A percentile compares a stretch with the other conserved stretches of the same genome.
These are phyloP conservation scores for Ciona savignyi DNA, from an alignment of 23 tunicate genomes.

Conservation along the genomic window DNA sequence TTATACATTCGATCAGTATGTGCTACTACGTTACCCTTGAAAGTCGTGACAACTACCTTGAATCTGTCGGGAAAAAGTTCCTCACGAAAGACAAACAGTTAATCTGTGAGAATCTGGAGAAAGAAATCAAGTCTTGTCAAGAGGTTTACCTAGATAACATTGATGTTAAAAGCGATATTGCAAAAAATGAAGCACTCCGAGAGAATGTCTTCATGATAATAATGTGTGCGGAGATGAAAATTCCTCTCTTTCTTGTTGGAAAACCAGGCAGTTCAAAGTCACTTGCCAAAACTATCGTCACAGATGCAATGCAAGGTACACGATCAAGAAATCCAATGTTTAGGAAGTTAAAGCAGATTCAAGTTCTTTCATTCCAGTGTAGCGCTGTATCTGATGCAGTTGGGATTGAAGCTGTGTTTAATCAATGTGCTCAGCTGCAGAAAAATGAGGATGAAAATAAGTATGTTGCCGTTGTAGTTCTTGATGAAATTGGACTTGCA, in stretches of 20 bases:
- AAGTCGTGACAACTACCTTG: constrained; percentile 16
- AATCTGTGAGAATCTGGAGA: neutral
- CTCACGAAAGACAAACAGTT: constrained; percentile 2
- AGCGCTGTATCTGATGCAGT: constrained; percentile 65
- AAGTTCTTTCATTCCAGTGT: constrained; percentile 59
- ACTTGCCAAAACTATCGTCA: constrained; percentile 59
- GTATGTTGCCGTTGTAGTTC: constrained; percentile 55
- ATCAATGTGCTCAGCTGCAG: constrained; percentile 64
- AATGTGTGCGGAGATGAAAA: constrained; percentile 61
- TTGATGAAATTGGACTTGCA: constrained; percentile 77
- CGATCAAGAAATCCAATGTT: constrained; percentile 21
- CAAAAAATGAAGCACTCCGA: constrained; percentile 49
- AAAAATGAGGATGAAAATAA: constrained; percentile 29
- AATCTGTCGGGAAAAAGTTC: neutral
- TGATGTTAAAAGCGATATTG: constrained; percentile 40
- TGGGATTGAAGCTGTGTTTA: constrained; percentile 60
- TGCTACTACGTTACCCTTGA: constrained; percentile 60
- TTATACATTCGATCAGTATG: constrained; percentile 42
- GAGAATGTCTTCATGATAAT: constrained; percentile 78
- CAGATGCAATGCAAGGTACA: constrained; percentile 48
- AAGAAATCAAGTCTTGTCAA: constrained; percentile 51
- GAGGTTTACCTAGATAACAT: constrained; percentile 28
- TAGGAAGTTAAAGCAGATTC: constrained; percentile 45
- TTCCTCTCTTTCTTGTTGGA: constrained; percentile 65
- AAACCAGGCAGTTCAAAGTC: constrained; percentile 83